phyloP scores from a whole-genome alignment of 2,888 invertebrate genomes.

The Teleiodes luculella region DNA sequence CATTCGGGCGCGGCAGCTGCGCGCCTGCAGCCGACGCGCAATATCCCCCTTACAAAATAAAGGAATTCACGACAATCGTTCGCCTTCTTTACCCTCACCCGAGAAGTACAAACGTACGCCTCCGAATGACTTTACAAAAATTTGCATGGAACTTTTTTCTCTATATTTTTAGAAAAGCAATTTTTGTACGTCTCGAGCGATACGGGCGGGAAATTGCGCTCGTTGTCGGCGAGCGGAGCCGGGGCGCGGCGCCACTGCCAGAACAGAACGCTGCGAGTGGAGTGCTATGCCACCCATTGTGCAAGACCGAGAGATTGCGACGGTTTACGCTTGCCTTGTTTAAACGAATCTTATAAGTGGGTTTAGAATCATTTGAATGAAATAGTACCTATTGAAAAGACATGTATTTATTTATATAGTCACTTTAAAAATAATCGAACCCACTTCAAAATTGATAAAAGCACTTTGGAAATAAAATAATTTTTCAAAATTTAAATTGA shows the following conservation, averaged over 20 bases:
- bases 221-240: slow-evolving; percentile 52
- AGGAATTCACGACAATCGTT: slow-evolving; percentile 76
- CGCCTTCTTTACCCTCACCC: slow-evolving; percentile 65
- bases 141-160: slow-evolving; percentile 72
- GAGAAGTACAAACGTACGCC: slow-evolving; percentile 76
- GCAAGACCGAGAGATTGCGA: slow-evolving; percentile 62
- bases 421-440: too few relatives aligned
- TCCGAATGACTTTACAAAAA: slow-evolving; percentile 77
- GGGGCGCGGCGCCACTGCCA: slow-evolving; percentile 20
- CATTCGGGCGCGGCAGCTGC: slow-evolving; percentile 58
- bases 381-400: too few relatives aligned
- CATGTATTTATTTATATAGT: too few relatives aligned
- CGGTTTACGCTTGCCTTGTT: slow-evolving; percentile 25
- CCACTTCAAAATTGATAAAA: too few relatives aligned
- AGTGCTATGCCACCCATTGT: slow-evolving; percentile 64
- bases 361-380: too few relatives aligned
- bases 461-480: too few relatives aligned
- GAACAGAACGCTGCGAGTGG: slow-evolving; percentile 64
- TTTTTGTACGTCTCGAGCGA: slow-evolving; percentile 74
- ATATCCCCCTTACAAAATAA: slow-evolving; percentile 76
- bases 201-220: slow-evolving; percentile 74
- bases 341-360: not conserved
- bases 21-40: slow-evolving; percentile 74
- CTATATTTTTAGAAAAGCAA: slow-evolving; percentile 75
- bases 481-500: too few relatives aligned